Conservation (phyloP, 2,113 vertebrate genomes). For the Craseonycteris thonglongyai region DNA sequence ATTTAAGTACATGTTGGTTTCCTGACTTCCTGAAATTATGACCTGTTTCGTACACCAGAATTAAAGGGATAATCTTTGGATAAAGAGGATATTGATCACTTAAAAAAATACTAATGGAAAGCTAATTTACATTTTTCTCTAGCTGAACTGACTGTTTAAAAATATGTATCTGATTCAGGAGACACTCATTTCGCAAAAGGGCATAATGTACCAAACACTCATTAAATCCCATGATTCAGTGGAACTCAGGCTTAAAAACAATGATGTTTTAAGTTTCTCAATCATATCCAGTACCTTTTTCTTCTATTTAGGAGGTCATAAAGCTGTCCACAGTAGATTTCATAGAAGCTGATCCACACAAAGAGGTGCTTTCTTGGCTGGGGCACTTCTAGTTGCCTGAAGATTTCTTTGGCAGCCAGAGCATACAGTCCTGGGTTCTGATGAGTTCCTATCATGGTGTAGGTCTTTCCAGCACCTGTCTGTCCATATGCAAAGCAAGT, state of each 20-base stretch:
- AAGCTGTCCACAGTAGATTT: constrained; percentile 95
- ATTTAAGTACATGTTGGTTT: constrained; percentile 46
- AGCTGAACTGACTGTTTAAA: constrained; percentile 9
- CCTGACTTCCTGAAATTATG: constrained; percentile 31
- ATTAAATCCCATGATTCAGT: not conserved
- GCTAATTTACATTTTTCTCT: constrained; percentile 16
- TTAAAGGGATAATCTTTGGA: constrained; percentile 20
- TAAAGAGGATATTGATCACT: not conserved
- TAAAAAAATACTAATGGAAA: not conserved
- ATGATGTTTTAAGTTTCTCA: constrained; percentile 19
- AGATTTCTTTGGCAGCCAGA: constrained; percentile 90
- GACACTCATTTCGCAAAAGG: constrained; percentile 35
- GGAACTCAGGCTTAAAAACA: constrained; percentile 16
- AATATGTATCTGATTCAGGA: not conserved
- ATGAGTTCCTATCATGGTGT: constrained; percentile 91
- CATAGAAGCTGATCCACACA: constrained; percentile 93
- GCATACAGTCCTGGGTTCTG: constrained; percentile 87
- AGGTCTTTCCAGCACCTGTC: constrained; percentile 94
- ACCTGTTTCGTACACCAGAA: constrained; percentile 31
- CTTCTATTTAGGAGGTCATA: constrained; percentile 91
- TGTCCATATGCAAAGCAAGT: constrained; percentile 95
- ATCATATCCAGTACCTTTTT: constrained; percentile 83
- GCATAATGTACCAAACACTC: not conserved
- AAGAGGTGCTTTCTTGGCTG: constrained; percentile 68
- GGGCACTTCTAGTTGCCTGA: constrained; percentile 80